Evolutionary conservation across 2,888 invertebrate genomes (phyloP).

Genomic region (Sclerodermus sp.): DNA sequence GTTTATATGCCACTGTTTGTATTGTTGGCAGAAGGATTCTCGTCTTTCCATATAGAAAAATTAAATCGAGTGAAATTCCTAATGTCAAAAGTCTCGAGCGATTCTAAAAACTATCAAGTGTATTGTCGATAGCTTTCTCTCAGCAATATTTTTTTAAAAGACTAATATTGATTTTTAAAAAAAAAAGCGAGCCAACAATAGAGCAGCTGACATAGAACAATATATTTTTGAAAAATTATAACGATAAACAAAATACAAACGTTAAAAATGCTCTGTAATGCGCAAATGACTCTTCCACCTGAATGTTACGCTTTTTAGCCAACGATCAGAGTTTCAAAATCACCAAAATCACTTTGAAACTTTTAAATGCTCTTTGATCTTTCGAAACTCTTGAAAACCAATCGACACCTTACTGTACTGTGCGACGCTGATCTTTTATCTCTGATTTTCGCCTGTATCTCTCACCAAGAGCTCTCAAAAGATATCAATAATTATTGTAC

Average conservation of each 20-base stretch:
- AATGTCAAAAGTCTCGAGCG: background rate
- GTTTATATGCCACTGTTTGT: conserved; percentile 50
- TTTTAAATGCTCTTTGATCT: too few relatives aligned
- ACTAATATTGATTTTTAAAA: too few relatives aligned
- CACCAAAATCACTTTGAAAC: background rate
- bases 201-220: conserved; percentile 47
- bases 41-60: background rate
- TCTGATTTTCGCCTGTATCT: too few relatives aligned
- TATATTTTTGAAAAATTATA: conserved; percentile 52
- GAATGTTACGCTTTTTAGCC: background rate
- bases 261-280: conserved; percentile 39
- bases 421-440: too few relatives aligned
- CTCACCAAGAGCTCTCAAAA: background rate
- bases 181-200: conserved; percentile 37
- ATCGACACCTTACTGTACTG: too few relatives aligned
- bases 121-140: too few relatives aligned
- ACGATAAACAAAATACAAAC: conserved; percentile 42
- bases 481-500: background rate
- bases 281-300: conserved; percentile 37
- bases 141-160: too few relatives aligned
- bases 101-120: background rate
- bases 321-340: background rate
- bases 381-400: background rate
- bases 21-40: conserved; percentile 44
- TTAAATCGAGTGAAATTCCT: background rate